Percentiles rank a stretch among this genome's conserved stretches.
These are phyloP conservation scores for Cydia strobilella DNA, from an alignment of 1,140 invertebrate species.

Conservation along the genomic window DNA sequence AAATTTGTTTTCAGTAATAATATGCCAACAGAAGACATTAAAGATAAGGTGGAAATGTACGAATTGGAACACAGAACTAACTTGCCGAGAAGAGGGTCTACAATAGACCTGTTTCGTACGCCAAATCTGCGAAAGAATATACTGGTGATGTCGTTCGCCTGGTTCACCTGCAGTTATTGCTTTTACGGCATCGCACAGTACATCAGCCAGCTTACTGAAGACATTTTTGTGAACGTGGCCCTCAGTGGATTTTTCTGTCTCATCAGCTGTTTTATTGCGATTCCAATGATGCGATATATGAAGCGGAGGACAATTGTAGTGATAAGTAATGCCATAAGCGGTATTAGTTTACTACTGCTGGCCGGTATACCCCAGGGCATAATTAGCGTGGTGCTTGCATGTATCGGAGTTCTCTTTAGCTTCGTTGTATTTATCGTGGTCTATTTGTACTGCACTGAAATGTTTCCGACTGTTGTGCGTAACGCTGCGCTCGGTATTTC, in stretches of 20 bases:
- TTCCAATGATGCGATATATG: constrained; percentile 82
- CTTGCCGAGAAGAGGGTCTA: constrained; percentile 73
- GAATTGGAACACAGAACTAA: constrained; percentile 47
- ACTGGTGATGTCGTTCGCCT: constrained; percentile 84
- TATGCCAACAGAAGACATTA: constrained; percentile 49
- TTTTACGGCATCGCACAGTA: constrained; percentile 88
- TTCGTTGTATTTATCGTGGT: constrained; percentile 83
- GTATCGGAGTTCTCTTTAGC: constrained; percentile 84
- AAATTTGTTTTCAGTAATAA: constrained; percentile 59
- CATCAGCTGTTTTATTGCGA: constrained; percentile 82
- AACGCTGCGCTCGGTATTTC: constrained; percentile 84
- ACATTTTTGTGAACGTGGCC: constrained; percentile 87
- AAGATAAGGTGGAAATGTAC: constrained; percentile 54
- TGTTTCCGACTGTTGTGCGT: constrained; percentile 85
- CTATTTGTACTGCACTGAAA: constrained; percentile 85
- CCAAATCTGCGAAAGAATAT: constrained; percentile 88
- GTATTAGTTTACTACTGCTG: constrained; percentile 81
- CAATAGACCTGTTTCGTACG: constrained; percentile 86
- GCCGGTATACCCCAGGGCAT: constrained; percentile 75
- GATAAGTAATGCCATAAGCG: constrained; percentile 78
- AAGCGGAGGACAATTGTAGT: constrained; percentile 82
- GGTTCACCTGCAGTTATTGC: constrained; percentile 86
- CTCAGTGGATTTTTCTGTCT: constrained; percentile 83
- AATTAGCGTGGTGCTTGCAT: constrained; percentile 80
- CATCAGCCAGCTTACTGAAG: constrained; percentile 84